Evolutionary conservation across 1,140 invertebrate genomes (phyloP), one percentile per base, ranked within the genome.

Genomic region (Nasonia giraulti): DNA sequence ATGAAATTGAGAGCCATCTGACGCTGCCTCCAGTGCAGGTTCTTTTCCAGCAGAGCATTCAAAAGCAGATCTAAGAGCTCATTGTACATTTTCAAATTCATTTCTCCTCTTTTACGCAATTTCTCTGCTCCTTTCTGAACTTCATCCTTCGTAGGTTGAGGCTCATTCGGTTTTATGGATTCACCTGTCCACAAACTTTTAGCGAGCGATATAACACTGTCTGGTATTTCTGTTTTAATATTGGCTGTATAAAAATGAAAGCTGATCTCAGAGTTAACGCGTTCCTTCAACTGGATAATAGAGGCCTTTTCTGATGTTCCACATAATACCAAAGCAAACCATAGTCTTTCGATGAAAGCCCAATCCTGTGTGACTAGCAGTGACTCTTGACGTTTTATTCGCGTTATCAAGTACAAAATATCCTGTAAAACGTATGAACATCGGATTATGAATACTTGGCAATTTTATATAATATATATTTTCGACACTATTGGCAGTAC

Each of bases 1-100:
- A 98, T 93, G 89, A 98, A 95, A 71, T 95, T 94, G 88, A 97
- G 94, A 33, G 95, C 95, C 90, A 98, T 95, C 75, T 96, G 94
- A 80, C 96, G 94, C 88, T 97, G 96, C 31, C 97, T 93, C 97
- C 97, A 98, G 91, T 95, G n/a, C n/a, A n/a, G n/a, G n/a, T n/a
- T 96, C 86, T 95, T 94, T 87, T 94, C 93, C 27, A 95, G 91
- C 20, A 96, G 95, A 20, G 95, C 91, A 86, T 94, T 89, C 2
- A 96, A 92, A 14, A 98, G 88, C 33, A 95, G 93, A 31, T 95
- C 88, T 0, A 97, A 87, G 3, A 97, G 89, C 11, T 93, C 91
- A 40, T 94, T 92, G 88, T 97, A 98, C 10, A 93, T 85, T 17
- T 91, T 89, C 80, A 93, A 91, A 90, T 95, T 95, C 47, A 88